Conservation (phyloP, 2,888 invertebrate genomes). For the Hyles lineata region DNA sequence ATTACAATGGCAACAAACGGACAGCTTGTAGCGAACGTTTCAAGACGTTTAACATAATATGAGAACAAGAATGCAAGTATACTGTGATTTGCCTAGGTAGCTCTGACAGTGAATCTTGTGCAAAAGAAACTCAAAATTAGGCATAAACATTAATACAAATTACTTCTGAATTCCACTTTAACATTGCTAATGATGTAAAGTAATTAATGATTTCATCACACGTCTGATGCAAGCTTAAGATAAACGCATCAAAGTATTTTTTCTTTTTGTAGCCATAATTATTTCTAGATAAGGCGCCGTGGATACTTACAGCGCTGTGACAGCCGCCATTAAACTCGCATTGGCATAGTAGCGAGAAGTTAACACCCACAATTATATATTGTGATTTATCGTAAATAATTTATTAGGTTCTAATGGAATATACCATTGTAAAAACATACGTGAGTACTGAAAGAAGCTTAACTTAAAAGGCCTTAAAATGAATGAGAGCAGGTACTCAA, state of each 20-base stretch:
- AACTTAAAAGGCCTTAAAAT: neutral
- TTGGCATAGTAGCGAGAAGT: constrained; percentile 16
- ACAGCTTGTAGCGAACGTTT: too few relatives aligned
- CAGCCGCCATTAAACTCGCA: constrained; percentile 12
- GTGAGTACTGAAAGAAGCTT: constrained; percentile 4
- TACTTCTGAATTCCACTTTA: neutral
- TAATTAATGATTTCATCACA: neutral
- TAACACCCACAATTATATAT: constrained; percentile 9
- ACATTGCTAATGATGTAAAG: neutral
- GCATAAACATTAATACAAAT: too few relatives aligned
- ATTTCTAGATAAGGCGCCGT: neutral
- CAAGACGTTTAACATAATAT: too few relatives aligned
- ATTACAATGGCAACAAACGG: neutral
- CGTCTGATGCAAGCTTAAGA: neutral
- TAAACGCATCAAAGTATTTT: neutral
- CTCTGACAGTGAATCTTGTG: too few relatives aligned
- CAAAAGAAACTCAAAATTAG: too few relatives aligned
- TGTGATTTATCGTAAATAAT: constrained; percentile 4
- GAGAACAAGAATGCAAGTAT: too few relatives aligned
- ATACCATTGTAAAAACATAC: neutral
- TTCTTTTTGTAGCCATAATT: neutral
- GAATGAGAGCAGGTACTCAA: neutral
- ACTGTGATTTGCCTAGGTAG: too few relatives aligned
- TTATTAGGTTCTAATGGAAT: constrained; percentile 18
- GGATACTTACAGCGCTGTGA: neutral